phyloP scores from a whole-genome alignment of 1,140 invertebrate species.

The Drosophila tristis region DNA sequence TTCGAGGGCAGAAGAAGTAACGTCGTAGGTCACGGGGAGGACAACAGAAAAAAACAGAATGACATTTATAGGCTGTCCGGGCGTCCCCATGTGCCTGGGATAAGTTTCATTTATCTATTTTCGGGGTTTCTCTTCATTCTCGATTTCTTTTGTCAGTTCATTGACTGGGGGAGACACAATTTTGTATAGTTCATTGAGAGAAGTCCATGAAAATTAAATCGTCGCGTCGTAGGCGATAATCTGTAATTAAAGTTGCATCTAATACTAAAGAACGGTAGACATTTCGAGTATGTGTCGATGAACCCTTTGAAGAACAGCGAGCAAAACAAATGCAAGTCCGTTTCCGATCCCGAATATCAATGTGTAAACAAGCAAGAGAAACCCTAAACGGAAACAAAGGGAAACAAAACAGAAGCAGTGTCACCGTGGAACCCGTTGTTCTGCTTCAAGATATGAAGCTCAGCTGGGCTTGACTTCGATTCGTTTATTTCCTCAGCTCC shows the following conservation, averaged over 20 bases:
- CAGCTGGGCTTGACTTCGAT: constrained; percentile 38
- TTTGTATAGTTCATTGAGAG: not conserved
- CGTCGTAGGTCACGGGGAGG: too few relatives aligned
- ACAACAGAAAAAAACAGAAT: constrained; percentile 29
- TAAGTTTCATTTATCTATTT: constrained; percentile 1
- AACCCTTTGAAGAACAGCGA: constrained; percentile 47
- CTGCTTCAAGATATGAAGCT: constrained; percentile 6
- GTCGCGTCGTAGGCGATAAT: too few relatives aligned
- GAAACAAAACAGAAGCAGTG: constrained; percentile 4
- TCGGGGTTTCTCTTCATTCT: not conserved
- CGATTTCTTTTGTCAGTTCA: constrained; percentile 2
- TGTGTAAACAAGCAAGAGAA: constrained; percentile 33
- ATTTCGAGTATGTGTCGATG: constrained; percentile 44
- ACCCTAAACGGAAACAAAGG: constrained; percentile 27
- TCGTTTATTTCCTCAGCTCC: constrained; percentile 10
- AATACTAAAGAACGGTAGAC: constrained; percentile 19
- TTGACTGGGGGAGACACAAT: constrained; percentile 4
- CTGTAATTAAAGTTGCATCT: constrained; percentile 5
- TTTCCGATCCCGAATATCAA: constrained; percentile 15
- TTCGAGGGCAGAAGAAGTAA: constrained; percentile 3
- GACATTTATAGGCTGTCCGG: constrained; percentile 16
- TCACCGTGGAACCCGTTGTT: constrained; percentile 32
- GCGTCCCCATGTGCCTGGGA: not conserved
- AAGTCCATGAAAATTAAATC: not conserved
- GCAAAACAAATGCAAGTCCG: constrained; percentile 40